phyloP scores from a whole-genome alignment of 1,140 invertebrate genomes.

The Penaeus japonicus region DNA sequence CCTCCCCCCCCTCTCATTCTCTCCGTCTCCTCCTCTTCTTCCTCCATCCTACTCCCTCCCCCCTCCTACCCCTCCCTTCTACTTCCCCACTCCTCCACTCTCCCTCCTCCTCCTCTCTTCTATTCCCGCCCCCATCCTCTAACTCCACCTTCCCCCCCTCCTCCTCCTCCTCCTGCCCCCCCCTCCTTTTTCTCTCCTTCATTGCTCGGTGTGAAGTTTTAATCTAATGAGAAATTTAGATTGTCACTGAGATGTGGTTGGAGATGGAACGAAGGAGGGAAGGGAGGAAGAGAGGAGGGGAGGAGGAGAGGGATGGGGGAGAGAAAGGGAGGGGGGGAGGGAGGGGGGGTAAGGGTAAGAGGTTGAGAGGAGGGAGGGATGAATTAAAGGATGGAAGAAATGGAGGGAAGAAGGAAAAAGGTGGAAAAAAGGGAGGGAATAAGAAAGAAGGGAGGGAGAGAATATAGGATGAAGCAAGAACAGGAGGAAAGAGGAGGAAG shows the following conservation, averaged over 20 bases:
- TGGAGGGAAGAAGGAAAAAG: background rate
- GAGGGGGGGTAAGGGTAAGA: background rate
- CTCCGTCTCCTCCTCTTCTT: background rate
- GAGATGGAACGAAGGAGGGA: too few species aligned
- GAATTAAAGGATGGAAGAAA: background rate
- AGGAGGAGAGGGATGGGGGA: background rate
- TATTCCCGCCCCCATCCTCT: background rate
- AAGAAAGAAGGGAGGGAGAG: background rate
- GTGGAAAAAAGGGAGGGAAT: background rate
- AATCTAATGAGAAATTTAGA: background rate
- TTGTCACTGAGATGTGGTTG: too few species aligned
- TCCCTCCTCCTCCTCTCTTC: background rate
- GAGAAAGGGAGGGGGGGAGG: background rate
- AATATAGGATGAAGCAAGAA: background rate
- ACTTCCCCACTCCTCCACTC: background rate
- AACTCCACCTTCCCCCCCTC: background rate
- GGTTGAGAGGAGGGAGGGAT: background rate
- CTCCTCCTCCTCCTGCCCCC: background rate
- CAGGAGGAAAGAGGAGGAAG: background rate
- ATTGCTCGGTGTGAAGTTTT: background rate
- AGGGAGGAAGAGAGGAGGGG: background rate
- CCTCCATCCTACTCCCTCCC: background rate
- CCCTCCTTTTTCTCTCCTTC: background rate
- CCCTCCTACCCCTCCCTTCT: background rate
- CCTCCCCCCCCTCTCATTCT: constrained; percentile 10